Percentiles rank a stretch among this genome's conserved stretches.
Evolutionary conservation across 2,888 invertebrate genomes (phyloP).

Genomic region (Nineta flava): DNA sequence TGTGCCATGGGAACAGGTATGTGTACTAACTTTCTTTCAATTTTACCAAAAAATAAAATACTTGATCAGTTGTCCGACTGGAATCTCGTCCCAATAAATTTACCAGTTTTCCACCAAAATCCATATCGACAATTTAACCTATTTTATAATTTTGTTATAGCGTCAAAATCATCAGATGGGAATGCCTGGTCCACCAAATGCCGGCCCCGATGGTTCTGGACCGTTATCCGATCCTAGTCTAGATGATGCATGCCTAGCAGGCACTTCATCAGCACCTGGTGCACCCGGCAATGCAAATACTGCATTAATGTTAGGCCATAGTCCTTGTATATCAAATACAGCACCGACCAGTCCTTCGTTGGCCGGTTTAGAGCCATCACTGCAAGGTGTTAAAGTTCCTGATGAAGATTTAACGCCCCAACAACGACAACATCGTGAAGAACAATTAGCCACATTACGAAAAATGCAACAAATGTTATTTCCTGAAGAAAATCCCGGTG

Average conservation of each 20-base stretch:
- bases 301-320: conserved; percentile 20
- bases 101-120: too few species aligned
- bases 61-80: too few species aligned
- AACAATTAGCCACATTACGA: conserved; percentile 75
- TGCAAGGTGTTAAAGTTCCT: conserved; percentile 75
- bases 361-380: conserved; percentile 37
- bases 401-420: conserved; percentile 94
- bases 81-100: too few species aligned
- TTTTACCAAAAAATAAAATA: too few species aligned
- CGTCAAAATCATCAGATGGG: neutral
- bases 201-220: neutral
- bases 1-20: conserved; percentile 33
- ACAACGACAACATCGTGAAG: conserved; percentile 85
- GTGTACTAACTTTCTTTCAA: neutral
- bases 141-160: neutral
- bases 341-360: conserved; percentile 34
- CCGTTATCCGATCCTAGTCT: neutral
- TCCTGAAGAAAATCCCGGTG: conserved; percentile 48
- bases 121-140: too few species aligned
- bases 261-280: conserved; percentile 5
- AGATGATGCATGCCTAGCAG: conserved; percentile 4
- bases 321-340: conserved; percentile 24
- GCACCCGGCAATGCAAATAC: conserved; percentile 3
- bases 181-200: neutral
- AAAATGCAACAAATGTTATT: conserved; percentile 90